Evolutionary conservation across 1,140 invertebrate genomes (phyloP).

Genomic region (Harlomillsia oculata): DNA sequence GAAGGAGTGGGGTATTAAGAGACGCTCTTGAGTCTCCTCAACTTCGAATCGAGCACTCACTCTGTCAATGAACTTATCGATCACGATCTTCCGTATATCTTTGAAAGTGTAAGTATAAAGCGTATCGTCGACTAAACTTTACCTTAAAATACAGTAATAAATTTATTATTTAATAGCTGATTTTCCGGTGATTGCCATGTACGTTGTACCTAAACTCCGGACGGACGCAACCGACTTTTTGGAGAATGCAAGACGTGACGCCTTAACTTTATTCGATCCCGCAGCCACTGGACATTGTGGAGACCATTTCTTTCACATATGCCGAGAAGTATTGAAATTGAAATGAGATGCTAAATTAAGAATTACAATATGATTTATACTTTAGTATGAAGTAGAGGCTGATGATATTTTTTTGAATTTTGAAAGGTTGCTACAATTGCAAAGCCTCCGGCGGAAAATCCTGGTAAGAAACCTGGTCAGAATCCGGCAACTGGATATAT

Average conservation of each 20-base stretch:
- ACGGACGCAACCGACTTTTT: conserved; percentile 74
- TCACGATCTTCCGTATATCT: no score
- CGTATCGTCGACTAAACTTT: no score
- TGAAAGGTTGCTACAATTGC: conserved; percentile 68
- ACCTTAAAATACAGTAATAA: no score
- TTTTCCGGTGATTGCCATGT: conserved; percentile 82
- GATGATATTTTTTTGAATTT: background rate
- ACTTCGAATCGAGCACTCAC: no score
- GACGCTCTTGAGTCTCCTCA: no score
- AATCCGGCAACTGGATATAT: conserved; percentile 64
- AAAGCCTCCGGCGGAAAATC: conserved; percentile 57
- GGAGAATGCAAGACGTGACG: conserved; percentile 65
- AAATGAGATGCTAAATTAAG: background rate
- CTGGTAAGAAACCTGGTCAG: conserved; percentile 35
- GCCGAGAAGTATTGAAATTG: conserved; percentile 52
- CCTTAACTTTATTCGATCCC: conserved; percentile 71
- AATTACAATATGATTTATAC: background rate
- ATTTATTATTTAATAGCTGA: conserved; percentile 57
- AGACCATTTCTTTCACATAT: conserved; percentile 72
- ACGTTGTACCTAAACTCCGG: conserved; percentile 73
- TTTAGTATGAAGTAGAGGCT: background rate
- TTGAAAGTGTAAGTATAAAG: no score
- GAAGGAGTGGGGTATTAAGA: no score
- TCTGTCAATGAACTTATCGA: no score
- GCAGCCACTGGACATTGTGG: conserved; percentile 67